phyloP scores from a whole-genome alignment of 2,113 vertebrate genomes.

The Perccottus glenii region DNA sequence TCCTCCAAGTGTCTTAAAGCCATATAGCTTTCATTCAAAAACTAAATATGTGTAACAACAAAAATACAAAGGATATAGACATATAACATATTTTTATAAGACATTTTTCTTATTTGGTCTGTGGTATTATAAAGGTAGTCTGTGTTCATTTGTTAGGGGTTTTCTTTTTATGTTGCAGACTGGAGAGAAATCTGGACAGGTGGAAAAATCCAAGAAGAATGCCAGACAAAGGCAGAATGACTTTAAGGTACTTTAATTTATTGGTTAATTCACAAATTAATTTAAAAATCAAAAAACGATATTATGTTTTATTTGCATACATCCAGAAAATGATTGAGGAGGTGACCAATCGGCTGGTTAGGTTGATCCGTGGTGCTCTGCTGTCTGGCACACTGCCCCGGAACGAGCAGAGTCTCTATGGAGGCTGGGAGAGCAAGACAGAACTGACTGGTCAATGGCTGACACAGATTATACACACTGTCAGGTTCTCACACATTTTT shows the following conservation, averaged over 20 bases:
- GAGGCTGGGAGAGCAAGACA: conserved; percentile 90
- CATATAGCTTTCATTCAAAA: no score
- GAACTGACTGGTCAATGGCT: conserved; percentile 91
- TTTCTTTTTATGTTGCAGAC: conserved; percentile 79
- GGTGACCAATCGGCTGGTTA: conserved; percentile 87
- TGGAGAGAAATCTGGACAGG: conserved; percentile 95
- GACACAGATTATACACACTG: conserved; percentile 88
- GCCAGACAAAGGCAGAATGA: conserved; percentile 93
- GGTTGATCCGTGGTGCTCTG: conserved; percentile 90
- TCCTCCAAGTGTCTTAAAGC: no score
- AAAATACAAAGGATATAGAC: no score
- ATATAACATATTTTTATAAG: no score
- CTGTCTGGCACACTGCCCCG: conserved; percentile 85
- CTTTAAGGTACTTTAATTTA: conserved; percentile 86
- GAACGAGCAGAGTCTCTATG: conserved; percentile 80
- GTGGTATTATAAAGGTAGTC: background rate
- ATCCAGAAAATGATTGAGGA: conserved; percentile 96
- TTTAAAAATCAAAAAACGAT: background rate
- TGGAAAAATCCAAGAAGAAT: conserved; percentile 95
- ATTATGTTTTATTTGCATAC: conserved; percentile 3
- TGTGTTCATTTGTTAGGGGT: background rate
- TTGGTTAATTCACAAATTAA: background rate
- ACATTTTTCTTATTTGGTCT: no score
- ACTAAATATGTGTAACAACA: no score
- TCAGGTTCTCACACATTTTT: conserved; percentile 79